Base-by-base conservation (phyloP, 2,888 invertebrate species). In the Portevinia maculata region DNA sequence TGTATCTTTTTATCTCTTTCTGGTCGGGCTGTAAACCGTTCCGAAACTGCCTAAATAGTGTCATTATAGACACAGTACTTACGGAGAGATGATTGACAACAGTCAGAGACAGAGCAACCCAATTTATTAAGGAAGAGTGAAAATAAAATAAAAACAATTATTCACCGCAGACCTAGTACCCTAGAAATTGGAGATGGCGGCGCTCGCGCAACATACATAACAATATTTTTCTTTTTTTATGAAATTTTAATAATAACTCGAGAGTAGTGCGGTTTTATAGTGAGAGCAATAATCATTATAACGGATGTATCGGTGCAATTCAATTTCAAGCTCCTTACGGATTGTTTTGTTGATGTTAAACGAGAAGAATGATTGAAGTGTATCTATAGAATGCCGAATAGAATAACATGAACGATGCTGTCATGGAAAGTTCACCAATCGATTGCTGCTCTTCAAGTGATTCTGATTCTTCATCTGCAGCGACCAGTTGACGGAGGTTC, bases 371-470 rank as follows among this genome's bases (percentile, higher is more conserved):
- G 83, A 37, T 52, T 37, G 24, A 0, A n/a, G 48, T 55, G 65
- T 74, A 34, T 65, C 39, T 13, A 17, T 41, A 59, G 67, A 52
- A 52, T 48, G 64, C 19, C 34, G 39, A 59, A 50, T 70, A 71
- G 71, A 76, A 60, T 59, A 65, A 50, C 53, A 67, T 84, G 73
- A 86, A 86, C 84, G 84, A 86, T 86, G 86, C 85, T 84, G 85
- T 75, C 81, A 86, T 86, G 86, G 86, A 85, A 84, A 79, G 74
- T 86, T 74, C 71, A 78, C 60, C 67, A 59, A 57, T 57, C 74
- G 65, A 79, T 69, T 64, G 28, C 37, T 62, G 52, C 78, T 57
- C 21, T 74, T 48, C 52, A 71, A 50, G 55, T 60, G 71, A 8
- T 70, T 60, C 37, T 84, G 48, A 8, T 71, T 2, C 41, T 67